These are phyloP conservation scores for Xestia xanthographa DNA, from an alignment of 2,888 invertebrate species.

Conservation along the genomic window DNA sequence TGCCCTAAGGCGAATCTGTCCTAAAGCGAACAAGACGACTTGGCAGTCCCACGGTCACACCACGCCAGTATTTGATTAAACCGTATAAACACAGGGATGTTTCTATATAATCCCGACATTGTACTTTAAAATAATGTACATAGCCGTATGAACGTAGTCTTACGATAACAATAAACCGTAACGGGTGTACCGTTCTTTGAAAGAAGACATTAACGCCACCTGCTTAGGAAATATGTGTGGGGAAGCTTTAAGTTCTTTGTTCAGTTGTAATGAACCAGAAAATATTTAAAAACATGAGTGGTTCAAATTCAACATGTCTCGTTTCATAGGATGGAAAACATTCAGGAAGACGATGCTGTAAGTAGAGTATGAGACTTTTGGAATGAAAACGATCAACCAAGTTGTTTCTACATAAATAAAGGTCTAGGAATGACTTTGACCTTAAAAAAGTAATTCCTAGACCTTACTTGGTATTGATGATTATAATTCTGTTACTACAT, in stretches of 20 bases:
- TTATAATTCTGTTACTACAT: no score
- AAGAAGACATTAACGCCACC: conserved; percentile 19
- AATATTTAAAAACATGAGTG: background rate
- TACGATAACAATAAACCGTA: background rate
- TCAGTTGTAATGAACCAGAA: background rate
- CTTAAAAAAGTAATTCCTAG: no score
- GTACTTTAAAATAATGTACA: background rate
- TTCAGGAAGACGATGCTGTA: no score
- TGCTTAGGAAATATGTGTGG: background rate
- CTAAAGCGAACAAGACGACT: no score
- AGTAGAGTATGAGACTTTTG: no score
- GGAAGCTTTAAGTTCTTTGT: background rate
- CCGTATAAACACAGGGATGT: background rate
- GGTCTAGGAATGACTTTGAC: no score
- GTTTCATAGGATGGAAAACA: background rate
- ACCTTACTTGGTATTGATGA: no score
- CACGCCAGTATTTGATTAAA: no score
- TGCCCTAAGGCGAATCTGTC: no score
- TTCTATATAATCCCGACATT: background rate
- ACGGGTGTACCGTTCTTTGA: background rate
- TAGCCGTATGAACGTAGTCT: background rate
- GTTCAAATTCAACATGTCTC: background rate
- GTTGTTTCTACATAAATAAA: no score
- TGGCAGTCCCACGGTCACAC: no score
- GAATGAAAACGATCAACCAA: no score